A percentile compares a stretch with the other conserved stretches of the same genome.
Evolutionary conservation across 1,140 invertebrate species (phyloP).

Genomic region (Drosophila punjabiensis): DNA sequence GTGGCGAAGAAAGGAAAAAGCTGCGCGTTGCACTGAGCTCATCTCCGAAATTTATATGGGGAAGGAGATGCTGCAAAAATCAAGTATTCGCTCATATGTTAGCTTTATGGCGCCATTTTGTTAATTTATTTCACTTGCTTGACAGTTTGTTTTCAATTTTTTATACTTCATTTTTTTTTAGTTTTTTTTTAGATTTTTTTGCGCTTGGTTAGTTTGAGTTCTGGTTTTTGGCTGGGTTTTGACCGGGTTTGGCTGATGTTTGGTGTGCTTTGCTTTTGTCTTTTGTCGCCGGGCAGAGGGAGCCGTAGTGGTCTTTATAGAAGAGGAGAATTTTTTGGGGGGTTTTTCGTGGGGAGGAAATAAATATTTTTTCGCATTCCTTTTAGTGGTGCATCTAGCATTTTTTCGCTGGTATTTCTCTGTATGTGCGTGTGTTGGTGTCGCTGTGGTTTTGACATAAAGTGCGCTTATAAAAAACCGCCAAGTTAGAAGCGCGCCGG

Average conservation of each 20-base stretch:
- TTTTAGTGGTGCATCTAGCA: constrained; percentile 47
- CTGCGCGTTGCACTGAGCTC: constrained; percentile 28
- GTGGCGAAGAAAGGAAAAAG: constrained; percentile 46
- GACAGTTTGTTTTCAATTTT: constrained; percentile 76
- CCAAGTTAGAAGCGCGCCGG: constrained; percentile 73
- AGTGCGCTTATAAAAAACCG: constrained; percentile 81
- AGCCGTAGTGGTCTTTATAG: constrained; percentile 14
- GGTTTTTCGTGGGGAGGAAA: constrained; percentile 23
- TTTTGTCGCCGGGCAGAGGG: constrained; percentile 38
- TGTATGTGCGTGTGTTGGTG: constrained; percentile 41
- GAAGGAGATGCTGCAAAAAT: constrained; percentile 57
- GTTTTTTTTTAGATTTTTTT: constrained; percentile 39
- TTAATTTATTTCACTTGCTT: constrained; percentile 83
- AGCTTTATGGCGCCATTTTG: constrained; percentile 81
- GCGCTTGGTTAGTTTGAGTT: constrained; percentile 47
- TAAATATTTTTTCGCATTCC: constrained; percentile 70
- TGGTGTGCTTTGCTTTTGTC: constrained; percentile 58
- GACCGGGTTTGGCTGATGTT: constrained; percentile 11
- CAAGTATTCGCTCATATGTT: constrained; percentile 79
- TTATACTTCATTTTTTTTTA: constrained; percentile 24
- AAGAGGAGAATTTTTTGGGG: background rate
- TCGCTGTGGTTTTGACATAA: constrained; percentile 81
- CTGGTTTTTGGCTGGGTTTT: constrained; percentile 17
- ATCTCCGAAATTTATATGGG: constrained; percentile 59
- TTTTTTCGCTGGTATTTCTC: constrained; percentile 35